These are phyloP conservation scores for Sebastes melanostomus DNA, from an alignment of 2,797 vertebrate species.

Conservation along the genomic window DNA sequence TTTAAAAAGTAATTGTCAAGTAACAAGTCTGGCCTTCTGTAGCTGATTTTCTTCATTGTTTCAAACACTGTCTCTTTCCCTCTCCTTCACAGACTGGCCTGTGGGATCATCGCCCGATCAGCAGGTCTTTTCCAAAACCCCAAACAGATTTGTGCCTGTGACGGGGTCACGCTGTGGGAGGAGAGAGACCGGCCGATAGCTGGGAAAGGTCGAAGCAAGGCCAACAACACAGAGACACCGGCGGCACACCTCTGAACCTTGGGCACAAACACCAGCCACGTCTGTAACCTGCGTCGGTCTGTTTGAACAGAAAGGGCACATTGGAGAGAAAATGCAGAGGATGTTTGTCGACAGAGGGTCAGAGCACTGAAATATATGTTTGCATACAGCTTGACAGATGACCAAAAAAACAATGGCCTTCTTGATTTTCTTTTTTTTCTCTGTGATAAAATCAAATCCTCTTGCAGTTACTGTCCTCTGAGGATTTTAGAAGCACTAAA, in stretches of 20 bases:
- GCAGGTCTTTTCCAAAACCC: slow-evolving; percentile 92
- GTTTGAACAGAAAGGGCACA: neutral
- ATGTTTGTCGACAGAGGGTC: neutral
- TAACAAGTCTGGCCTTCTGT: rapidly evolving
- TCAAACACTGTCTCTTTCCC: too few relatives aligned
- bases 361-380: slow-evolving; percentile 1
- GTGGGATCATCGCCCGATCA: slow-evolving; percentile 92
- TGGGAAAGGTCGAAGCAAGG: slow-evolving; percentile 76
- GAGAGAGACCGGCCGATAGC: slow-evolving; percentile 85
- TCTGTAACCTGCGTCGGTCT: neutral
- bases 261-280: neutral
- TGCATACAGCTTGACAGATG: neutral
- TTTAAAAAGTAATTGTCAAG: neutral
- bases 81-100: slow-evolving; percentile 83
- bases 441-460: neutral
- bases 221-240: slow-evolving; percentile 5
- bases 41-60: neutral
- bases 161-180: slow-evolving; percentile 93
- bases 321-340: neutral
- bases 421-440: neutral
- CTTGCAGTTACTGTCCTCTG: neutral
- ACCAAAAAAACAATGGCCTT: slow-evolving; percentile 15
- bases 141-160: slow-evolving; percentile 91
- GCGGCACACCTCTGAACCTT: slow-evolving; percentile 82
- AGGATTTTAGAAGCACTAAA: slow-evolving; percentile 27